Base-by-base conservation (phyloP, 2,888 invertebrate genomes). In the Xestia sexstrigata region DNA sequence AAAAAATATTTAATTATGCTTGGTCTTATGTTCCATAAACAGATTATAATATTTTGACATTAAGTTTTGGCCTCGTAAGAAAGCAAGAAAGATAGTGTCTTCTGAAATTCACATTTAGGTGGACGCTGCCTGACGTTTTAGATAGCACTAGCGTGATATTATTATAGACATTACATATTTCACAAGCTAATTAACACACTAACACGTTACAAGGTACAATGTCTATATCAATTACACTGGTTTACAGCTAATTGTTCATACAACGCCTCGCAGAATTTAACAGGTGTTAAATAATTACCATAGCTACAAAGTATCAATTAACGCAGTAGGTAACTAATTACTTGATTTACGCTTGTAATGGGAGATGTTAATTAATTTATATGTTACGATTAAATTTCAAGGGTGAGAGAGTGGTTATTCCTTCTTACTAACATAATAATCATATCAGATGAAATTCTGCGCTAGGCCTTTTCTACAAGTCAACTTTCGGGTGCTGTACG, bases 251-350 rank as follows among this genome's bases (percentile, higher is more conserved):
- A 80, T 82, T 82, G 55, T 77, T 63, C 60, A 23, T 20, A 63
- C 55, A 58, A 66, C n/a, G 55, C 75, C 30, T 42, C 67, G 35
- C 17, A 35, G 55, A 47, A 62, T 82, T 62, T 77, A 82, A 39
- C 82, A 80, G 82, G 70, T 82, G 80, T 82, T 80, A 80, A 76
- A 70, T 80, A 76, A 80, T 82, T 63, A 82, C 39, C 26, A 47
- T 47, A 30, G 67, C 70, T 42, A 49, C 69, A 47, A 65, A 60
- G 63, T 82, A 82, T 75, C 82, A 82, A 67, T 82, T 80, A 82
- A 47, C 70, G 62, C 42, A 23, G 55, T 67, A 35, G 13, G 39
- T 82, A 67, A 67, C 77, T 82, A 80, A 77, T 80, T 77, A 80
- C 70, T 66, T 82, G 70, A 82, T 80, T 82, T 70, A 80, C 58